Conservation (phyloP, 2,888 invertebrate genomes). For the Cremastinae sp. region DNA sequence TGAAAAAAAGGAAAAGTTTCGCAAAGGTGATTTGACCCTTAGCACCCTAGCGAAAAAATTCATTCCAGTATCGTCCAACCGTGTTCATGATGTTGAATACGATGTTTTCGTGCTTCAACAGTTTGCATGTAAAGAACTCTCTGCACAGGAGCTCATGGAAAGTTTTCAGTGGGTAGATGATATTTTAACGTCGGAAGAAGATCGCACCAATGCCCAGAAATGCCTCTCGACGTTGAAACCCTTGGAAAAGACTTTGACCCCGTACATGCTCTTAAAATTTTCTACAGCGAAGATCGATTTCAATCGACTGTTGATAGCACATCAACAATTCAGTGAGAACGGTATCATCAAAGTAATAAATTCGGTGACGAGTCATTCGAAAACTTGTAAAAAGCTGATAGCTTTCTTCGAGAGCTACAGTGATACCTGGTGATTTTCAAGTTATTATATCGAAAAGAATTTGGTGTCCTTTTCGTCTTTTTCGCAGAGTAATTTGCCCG, state of each 20-base stretch:
- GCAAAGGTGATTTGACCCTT: slow-evolving; percentile 8
- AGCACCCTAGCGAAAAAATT: slow-evolving; percentile 5
- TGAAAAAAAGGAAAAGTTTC: slow-evolving; percentile 4
- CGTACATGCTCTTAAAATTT: slow-evolving; percentile 1
- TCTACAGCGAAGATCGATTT: slow-evolving; percentile 6
- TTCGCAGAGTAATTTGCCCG: too few relatives aligned
- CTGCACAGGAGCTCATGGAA: slow-evolving; percentile 6
- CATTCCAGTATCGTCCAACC: slow-evolving; percentile 4
- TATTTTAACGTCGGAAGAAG: neutral
- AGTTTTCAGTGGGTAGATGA: slow-evolving; percentile 6
- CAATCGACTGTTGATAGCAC: neutral
- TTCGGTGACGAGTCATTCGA: neutral
- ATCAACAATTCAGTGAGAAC: neutral
- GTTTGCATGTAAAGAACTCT: slow-evolving; percentile 1
- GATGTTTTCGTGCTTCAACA: slow-evolving; percentile 1
- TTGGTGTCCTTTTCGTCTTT: slow-evolving; percentile 3
- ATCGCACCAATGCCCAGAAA: slow-evolving; percentile 4
- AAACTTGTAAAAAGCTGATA: slow-evolving; percentile 3
- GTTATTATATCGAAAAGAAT: neutral
- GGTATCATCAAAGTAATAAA: neutral
- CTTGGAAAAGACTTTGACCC: neutral
- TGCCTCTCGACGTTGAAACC: slow-evolving; percentile 1
- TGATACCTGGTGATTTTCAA: neutral
- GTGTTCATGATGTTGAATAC: slow-evolving; percentile 4
- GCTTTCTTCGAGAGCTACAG: slow-evolving; percentile 3